Evolutionary conservation across 2,888 invertebrate genomes (phyloP).

Genomic region (Drosophila tanythrix): DNA sequence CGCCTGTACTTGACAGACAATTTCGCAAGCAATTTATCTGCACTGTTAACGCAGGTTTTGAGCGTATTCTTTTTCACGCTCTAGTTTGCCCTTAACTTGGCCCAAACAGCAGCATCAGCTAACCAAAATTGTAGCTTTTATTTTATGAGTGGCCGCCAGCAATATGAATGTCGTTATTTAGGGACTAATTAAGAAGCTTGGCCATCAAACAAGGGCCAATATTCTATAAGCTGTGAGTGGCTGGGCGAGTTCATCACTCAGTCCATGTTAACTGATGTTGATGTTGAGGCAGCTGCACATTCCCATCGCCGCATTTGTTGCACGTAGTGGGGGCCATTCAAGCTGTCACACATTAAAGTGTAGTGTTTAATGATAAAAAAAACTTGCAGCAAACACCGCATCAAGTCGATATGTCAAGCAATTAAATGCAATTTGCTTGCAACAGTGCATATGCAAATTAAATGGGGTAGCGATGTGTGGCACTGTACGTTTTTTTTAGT

Average conservation of each 20-base stretch:
- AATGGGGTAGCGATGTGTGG: conserved; percentile 6
- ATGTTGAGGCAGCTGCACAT: conserved; percentile 17
- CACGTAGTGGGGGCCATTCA: conserved; percentile 8
- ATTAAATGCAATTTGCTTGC: conserved; percentile 69
- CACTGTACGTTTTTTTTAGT: conserved; percentile 24
- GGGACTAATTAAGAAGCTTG: conserved; percentile 14
- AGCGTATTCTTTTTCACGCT: conserved; percentile 29
- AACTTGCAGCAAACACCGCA: conserved; percentile 11
- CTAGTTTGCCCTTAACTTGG: conserved; percentile 31
- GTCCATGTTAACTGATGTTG: conserved; percentile 6
- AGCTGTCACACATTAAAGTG: conserved; percentile 9
- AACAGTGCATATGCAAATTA: conserved; percentile 43
- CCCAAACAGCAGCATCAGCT: conserved; percentile 8
- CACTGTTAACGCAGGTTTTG: conserved; percentile 10
- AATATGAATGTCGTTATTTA: background rate
- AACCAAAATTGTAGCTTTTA: background rate
- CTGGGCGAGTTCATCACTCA: conserved; percentile 5
- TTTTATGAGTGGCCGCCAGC: conserved; percentile 7
- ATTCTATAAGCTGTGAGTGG: background rate
- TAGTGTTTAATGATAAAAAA: conserved; percentile 15
- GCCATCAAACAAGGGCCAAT: conserved; percentile 17
- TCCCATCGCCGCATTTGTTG: conserved; percentile 16
- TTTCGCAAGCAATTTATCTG: conserved; percentile 66
- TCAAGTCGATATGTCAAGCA: conserved; percentile 58
- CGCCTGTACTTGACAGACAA: conserved; percentile 67